Base-by-base conservation (phyloP, 2,113 vertebrate species). In the Sceloporus undulatus region DNA sequence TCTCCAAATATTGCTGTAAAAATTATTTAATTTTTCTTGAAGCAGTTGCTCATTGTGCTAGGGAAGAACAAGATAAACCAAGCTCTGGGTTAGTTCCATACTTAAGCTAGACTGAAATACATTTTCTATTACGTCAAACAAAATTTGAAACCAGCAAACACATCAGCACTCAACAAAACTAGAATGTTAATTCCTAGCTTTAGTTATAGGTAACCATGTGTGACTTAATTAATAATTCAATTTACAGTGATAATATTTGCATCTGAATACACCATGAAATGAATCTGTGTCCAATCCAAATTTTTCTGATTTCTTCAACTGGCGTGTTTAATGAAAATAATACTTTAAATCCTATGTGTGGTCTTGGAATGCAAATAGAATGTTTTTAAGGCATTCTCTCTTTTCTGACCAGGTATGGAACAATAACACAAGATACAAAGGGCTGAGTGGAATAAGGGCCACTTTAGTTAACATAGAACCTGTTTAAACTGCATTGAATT, bases 261-360 rank as follows among this genome's bases (percentile, higher is more conserved):
- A 83, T 42, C 34, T 82, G 0, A 79, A 27, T 85, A 8, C 79
- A 88, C 40, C 38, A 38, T 87, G n/a, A 88, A 86, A 89, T 3
- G 0, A 23, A 90, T 56, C 4, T 42, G 2, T 83, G 85, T 87
- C 81, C 87, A 90, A 84, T 92, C 9, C 29, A 86, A 71, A 1
- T 25, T 89, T 3, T 73, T 79, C 9, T 71, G 62, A 10, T 87
- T 82, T 74, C 7, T 40, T 34, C 21, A 29, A 52, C n/a, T 76
- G 42, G n/a, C 19, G 23, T 8, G 21, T 29, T 25, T 19, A 76
- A 29, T 2, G 4, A 25, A 14, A 90, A 90, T 14, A 77, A 85
- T 66, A 8, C 56, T 78, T 78, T 11, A 42, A 48, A 21, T n/a
- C 4, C 5, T n/a, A 38, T 42, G 23, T 11, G 9, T 85, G 34